phyloP scores from a whole-genome alignment of 1,140 invertebrate species.

The Kradibia gibbosae region DNA sequence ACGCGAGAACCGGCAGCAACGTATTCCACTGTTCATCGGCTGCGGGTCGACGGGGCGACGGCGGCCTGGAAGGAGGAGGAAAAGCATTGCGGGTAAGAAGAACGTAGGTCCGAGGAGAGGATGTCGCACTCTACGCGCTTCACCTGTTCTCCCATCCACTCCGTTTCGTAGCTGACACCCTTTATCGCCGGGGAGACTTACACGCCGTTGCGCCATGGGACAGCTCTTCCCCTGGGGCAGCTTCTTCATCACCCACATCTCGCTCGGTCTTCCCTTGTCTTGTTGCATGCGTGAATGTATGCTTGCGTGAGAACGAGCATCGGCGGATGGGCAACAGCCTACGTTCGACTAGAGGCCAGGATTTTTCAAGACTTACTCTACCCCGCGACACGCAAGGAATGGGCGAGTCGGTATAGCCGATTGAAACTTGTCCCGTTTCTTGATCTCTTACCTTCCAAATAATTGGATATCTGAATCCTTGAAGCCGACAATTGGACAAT shows the following conservation, averaged over 20 bases:
- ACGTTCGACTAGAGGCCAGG: background rate
- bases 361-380: background rate
- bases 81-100: background rate
- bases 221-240: too few relatives aligned
- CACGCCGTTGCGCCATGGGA: background rate
- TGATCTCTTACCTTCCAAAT: too few relatives aligned
- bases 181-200: too few relatives aligned
- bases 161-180: background rate
- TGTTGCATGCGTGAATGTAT: background rate
- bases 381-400: too few relatives aligned
- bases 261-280: background rate
- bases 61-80: background rate
- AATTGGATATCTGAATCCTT: background rate
- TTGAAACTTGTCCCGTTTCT: background rate
- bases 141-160: conserved; percentile 7
- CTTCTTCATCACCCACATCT: too few relatives aligned
- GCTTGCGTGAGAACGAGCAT: background rate
- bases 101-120: background rate
- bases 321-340: background rate
- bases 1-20: too few relatives aligned
- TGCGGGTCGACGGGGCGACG: background rate
- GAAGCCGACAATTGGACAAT: background rate
- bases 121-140: conserved; percentile 11
- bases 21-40: too few relatives aligned
- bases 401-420: background rate